Evolutionary conservation across 2,113 vertebrate species (phyloP).

Genomic region (Triplophysa siluroides): DNA sequence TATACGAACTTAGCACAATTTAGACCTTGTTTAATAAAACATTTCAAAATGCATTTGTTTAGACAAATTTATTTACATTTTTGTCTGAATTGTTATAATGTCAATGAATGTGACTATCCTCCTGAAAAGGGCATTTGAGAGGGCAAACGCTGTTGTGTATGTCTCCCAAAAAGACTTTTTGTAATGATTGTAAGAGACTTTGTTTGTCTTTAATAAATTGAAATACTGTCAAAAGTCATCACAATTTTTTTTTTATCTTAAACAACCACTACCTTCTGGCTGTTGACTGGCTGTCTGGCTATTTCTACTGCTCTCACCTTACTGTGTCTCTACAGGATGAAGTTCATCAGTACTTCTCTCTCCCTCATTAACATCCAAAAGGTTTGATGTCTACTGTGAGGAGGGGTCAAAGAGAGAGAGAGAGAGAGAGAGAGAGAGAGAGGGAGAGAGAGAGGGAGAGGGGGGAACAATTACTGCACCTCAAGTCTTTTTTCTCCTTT

Average conservation of each 20-base stretch:
- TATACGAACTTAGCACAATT: too few species aligned
- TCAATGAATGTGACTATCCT: too few species aligned
- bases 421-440: constrained; percentile 37
- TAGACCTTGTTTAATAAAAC: too few species aligned
- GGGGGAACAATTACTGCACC: constrained; percentile 68
- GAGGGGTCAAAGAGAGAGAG: constrained; percentile 44
- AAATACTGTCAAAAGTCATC: not conserved
- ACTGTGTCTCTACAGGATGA: constrained; percentile 40
- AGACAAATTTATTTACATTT: too few species aligned
- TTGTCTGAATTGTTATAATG: too few species aligned
- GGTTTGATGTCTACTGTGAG: constrained; percentile 62
- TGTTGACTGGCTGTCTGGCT: not conserved
- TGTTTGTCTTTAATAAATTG: too few species aligned
- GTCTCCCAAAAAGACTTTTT: too few species aligned
- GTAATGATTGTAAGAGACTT: too few species aligned
- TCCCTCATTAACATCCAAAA: constrained; percentile 75
- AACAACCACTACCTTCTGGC: not conserved
- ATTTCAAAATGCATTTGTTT: too few species aligned
- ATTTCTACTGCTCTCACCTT: constrained; percentile 8
- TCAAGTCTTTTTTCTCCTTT: constrained; percentile 76
- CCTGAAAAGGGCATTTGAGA: too few species aligned
- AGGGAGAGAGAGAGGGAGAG: not conserved
- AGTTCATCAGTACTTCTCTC: constrained; percentile 47
- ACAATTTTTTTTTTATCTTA: too few species aligned
- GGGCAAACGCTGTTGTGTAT: too few species aligned